These are phyloP conservation scores for Cremastinae sp. DNA, from an alignment of 2,888 invertebrate species.

Conservation along the genomic window DNA sequence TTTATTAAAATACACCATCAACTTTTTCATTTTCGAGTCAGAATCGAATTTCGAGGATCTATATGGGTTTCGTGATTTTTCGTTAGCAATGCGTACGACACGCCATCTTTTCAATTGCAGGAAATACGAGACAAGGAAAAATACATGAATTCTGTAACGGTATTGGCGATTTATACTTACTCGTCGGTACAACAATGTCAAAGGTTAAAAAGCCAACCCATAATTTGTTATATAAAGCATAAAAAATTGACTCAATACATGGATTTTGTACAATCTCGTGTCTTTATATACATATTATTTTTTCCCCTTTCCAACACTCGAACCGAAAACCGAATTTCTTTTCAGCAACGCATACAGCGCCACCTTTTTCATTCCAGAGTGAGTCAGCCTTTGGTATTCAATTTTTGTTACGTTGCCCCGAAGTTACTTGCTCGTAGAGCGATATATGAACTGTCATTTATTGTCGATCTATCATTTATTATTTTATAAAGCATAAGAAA, in stretches of 20 bases:
- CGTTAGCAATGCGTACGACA: slow-evolving; percentile 6
- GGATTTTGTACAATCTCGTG: slow-evolving; percentile 64
- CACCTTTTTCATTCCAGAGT: no score
- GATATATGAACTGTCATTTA: no score
- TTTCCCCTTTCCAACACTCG: slow-evolving; percentile 5
- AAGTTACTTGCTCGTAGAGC: no score
- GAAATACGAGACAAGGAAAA: slow-evolving; percentile 28
- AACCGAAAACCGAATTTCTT: no score
- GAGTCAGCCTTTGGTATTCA: no score
- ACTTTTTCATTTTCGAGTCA: slow-evolving; percentile 44
- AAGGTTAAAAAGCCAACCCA: slow-evolving; percentile 47
- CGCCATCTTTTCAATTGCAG: slow-evolving; percentile 12
- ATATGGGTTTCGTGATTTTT: slow-evolving; percentile 22
- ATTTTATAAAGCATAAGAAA: no score
- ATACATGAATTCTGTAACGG: slow-evolving; percentile 46
- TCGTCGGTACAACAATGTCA: slow-evolving; percentile 59
- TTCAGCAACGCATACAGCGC: no score
- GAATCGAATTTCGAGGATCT: slow-evolving; percentile 39
- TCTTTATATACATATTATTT: no score
- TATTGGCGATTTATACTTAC: slow-evolving; percentile 64
- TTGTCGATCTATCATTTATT: no score
- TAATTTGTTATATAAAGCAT: slow-evolving; percentile 68
- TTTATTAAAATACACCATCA: slow-evolving; percentile 15
- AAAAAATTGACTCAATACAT: slow-evolving; percentile 67
- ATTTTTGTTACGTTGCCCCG: no score